phyloP scores from a whole-genome alignment of 1,140 invertebrate species.

The Tigriopus japonicus region DNA sequence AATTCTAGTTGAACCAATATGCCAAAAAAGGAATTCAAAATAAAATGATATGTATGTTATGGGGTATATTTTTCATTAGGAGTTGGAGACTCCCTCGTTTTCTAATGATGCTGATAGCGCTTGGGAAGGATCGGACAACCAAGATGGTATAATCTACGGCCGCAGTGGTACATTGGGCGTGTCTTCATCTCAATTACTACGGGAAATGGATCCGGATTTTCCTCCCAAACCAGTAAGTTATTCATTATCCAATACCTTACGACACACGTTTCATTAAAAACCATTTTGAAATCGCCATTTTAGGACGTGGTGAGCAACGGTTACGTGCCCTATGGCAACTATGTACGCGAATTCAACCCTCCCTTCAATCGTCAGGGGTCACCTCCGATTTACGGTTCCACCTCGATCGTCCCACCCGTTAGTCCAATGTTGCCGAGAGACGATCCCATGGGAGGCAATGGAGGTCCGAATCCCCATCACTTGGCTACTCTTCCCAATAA shows the following conservation, averaged over 20 bases:
- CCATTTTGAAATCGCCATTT: background rate
- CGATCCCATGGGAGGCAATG: background rate
- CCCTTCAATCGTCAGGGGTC: background rate
- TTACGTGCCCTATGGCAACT: constrained; percentile 1
- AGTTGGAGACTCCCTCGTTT: background rate
- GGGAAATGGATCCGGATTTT: background rate
- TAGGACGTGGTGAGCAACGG: constrained; percentile 9
- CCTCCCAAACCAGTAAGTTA: background rate
- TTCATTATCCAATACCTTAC: too few species aligned
- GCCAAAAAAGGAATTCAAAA: too few species aligned
- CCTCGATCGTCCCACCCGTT: too few species aligned
- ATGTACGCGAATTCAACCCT: constrained; percentile 5
- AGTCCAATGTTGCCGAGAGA: background rate
- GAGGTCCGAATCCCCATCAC: background rate
- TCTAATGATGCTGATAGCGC: background rate
- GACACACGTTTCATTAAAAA: too few species aligned
- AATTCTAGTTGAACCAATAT: too few species aligned
- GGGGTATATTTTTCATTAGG: background rate
- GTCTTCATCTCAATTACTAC: background rate
- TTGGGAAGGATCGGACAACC: background rate
- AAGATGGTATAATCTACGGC: background rate
- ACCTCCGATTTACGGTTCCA: too few species aligned
- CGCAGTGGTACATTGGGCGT: too few species aligned
- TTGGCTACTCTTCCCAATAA: background rate
- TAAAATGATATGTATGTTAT: background rate